Base-by-base conservation (phyloP, 2,797 vertebrate species). In the Erithacus rubecula region DNA sequence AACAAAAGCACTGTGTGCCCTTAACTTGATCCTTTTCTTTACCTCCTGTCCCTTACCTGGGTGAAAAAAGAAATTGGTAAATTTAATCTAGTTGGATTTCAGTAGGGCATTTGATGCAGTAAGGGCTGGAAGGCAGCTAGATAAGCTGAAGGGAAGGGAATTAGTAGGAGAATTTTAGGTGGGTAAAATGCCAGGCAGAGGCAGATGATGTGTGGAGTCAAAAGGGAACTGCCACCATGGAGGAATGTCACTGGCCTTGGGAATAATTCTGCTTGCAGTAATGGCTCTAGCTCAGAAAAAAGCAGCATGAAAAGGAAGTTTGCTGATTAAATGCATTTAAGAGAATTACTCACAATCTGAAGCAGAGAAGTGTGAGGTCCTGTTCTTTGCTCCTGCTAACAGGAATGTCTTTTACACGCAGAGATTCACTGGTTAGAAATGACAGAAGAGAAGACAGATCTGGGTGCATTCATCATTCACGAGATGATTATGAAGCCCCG, bases 301-400 rank as follows among this genome's bases (percentile, higher is more conserved):
- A 83, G 62, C 82, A 88, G 65, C 77, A 19, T 34, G 80, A 76
- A 83, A 86, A 83, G 88, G 93, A 94, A 94, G 94, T 94, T 94
- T 93, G 91, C 90, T 93, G 95, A 94, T 96, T 91, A 95, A 96
- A 96, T 93, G 91, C 93, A 72, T 96, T 96, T 94, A 91, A 85
- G 82, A 89, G 93, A 94, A 96, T 94, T 95, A 94, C 88, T 96
- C 86, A 93, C 91, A 94, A 62, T 83, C 89, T 86, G 74, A 74
- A 93, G 94, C 26, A 4, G 86, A 72, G 89, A 84, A 95, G 90
- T 83, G 76, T 22, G 51, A 96, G 91, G 93, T 91, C 91, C 85
- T 83, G 72, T 91, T 88, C 96, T 86, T 86, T 15, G 5, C 58
- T 89, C 62, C 80, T 86, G 79, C 85, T 95, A 91, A 80, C 72